phyloP scores from a whole-genome alignment of 2,888 invertebrate species.

The Meliscaeva auricollis region DNA sequence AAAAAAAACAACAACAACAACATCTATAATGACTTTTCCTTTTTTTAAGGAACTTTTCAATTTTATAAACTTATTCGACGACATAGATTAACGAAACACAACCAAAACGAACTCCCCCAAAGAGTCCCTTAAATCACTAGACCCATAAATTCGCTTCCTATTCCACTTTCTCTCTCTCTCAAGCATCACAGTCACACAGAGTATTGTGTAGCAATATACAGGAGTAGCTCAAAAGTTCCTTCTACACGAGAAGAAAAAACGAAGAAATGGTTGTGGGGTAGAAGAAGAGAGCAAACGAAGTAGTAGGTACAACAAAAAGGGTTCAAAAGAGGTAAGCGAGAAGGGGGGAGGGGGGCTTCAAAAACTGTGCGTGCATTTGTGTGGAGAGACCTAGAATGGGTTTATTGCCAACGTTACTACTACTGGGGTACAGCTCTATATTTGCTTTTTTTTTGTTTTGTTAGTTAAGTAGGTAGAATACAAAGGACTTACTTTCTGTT shows the following conservation, averaged over 20 bases:
- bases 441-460: constrained; percentile 27
- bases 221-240: constrained; percentile 27
- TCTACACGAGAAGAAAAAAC: not conserved
- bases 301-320: constrained; percentile 25
- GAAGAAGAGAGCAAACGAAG: not conserved
- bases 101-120: constrained; percentile 48
- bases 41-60: constrained; percentile 71
- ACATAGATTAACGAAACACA: constrained; percentile 45
- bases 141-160: constrained; percentile 71
- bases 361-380: constrained; percentile 54
- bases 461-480: constrained; percentile 40
- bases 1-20: not conserved
- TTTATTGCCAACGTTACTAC: constrained; percentile 41
- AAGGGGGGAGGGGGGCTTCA: not conserved
- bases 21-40: constrained; percentile 26
- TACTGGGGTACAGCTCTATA: constrained; percentile 22
- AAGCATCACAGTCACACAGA: constrained; percentile 9
- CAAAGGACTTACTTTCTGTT: constrained; percentile 59
- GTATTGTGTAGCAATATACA: not conserved
- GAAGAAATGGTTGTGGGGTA: not conserved
- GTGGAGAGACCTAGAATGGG: not conserved
- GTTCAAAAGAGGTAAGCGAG: constrained; percentile 24
- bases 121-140: constrained; percentile 71
- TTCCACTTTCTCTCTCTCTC: constrained; percentile 36
- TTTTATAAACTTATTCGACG: constrained; percentile 68